Base-by-base conservation (phyloP, 2,888 invertebrate species). In the Neuroscelio doddi region DNA sequence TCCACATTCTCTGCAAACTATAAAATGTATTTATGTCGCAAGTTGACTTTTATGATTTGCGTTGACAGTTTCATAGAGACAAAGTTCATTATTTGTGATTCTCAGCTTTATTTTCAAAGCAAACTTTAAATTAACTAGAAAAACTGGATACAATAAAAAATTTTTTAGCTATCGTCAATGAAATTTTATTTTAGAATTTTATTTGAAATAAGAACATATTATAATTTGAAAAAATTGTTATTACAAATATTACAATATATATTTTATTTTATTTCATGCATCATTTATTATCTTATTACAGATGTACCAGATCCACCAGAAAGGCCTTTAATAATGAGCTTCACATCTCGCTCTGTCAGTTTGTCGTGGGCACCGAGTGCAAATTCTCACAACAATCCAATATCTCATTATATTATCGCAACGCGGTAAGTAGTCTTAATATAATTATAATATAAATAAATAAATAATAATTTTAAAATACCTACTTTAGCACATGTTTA, bases 301-400 rank as follows among this genome's bases (percentile, higher is more conserved):
- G 90, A 90, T 87, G 89, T 90, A 77, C 90, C 91, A 62, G 90
- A 90, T 81, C 89, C 91, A 69, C 91, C 91, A 71, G 91, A 91
- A 74, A 87, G 90, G 73, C 92, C 92, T 70, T 86, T 92, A 79
- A 88, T 92, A 81, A 88, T 89, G 85, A 89, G 89, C 83, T 92
- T 91, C 85, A 91, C 91, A 66, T 91, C 92, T 69, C 88, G 91
- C 73, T 89, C 90, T 34, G 91, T 91, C 77, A 91, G 91, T 85
- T 86, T 92, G 76, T 91, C 91, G 51, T 92, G 92, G 92, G 90
- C 91, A 58, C 89, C 90, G 62, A 90, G 91, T 69, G 88, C 88
- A 74, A 89, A 91, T 84, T 87, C 89, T 65, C 90, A 92, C 82
- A 89, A 90, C 86, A 89, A 90, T 78, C 88, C 89, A 67, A 89